Conservation (phyloP, 2,797 vertebrate genomes). For the Chelonia mydas region DNA sequence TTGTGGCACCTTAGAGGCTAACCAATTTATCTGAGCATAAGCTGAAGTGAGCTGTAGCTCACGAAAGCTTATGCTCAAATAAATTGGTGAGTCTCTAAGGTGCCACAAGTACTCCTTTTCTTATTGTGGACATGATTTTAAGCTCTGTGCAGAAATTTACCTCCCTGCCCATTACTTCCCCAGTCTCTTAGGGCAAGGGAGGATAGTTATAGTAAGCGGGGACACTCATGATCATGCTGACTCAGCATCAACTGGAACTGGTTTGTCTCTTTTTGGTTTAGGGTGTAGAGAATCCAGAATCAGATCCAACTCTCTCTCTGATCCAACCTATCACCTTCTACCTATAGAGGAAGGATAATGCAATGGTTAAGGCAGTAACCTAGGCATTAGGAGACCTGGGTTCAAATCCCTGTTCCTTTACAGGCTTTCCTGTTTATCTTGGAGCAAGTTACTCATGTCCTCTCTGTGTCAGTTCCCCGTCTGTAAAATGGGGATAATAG, state of each 20-base stretch:
- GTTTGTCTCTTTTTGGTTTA: not conserved
- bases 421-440: not conserved
- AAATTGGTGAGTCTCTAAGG: no score
- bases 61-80: no score
- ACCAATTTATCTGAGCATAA: no score
- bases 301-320: not conserved
- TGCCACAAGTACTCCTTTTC: no score
- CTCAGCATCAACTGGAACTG: not conserved
- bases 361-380: not conserved
- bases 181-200: not conserved
- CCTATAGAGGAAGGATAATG: not conserved
- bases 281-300: not conserved
- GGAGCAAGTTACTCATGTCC: not conserved
- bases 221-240: not conserved
- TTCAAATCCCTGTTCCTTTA: not conserved
- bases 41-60: no score
- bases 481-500: not conserved
- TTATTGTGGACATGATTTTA: not conserved
- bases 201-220: not conserved
- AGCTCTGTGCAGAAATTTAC: not conserved
- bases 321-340: not conserved
- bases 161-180: not conserved
- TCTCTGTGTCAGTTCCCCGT: not conserved
- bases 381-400: not conserved
- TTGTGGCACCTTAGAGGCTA: no score